phyloP scores from a whole-genome alignment of 2,888 invertebrate species.

The Petrophora chlorosata region DNA sequence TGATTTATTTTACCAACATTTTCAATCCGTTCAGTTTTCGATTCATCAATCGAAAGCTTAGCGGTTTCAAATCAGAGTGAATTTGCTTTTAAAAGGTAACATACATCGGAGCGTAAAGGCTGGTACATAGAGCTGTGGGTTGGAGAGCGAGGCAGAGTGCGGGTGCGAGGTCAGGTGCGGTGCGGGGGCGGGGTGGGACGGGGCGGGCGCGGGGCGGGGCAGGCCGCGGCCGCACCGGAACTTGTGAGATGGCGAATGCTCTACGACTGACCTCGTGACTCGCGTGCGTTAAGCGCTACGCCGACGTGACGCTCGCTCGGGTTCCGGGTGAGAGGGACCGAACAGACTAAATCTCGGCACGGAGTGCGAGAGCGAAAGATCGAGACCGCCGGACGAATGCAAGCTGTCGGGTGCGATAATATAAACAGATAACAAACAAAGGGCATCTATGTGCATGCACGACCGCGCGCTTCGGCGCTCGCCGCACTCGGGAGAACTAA shows the following conservation, averaged over 20 bases:
- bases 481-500: slow-evolving; percentile 82
- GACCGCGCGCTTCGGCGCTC: slow-evolving; percentile 79
- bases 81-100: slow-evolving; percentile 32
- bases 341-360: slow-evolving; percentile 63
- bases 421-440: slow-evolving; percentile 81
- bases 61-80: slow-evolving; percentile 33
- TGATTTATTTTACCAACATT: slow-evolving; percentile 20
- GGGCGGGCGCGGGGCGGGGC: slow-evolving; percentile 33
- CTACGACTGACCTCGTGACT: slow-evolving; percentile 80
- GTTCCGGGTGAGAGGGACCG: slow-evolving; percentile 64
- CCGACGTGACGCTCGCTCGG: slow-evolving; percentile 67
- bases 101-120: slow-evolving; percentile 39
- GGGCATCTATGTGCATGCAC: slow-evolving; percentile 82
- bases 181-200: slow-evolving; percentile 24
- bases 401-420: slow-evolving; percentile 82
- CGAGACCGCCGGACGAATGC: slow-evolving; percentile 78
- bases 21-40: slow-evolving; percentile 1
- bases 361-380: slow-evolving; percentile 67
- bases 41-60: slow-evolving; percentile 12
- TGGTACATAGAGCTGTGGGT: slow-evolving; percentile 35
- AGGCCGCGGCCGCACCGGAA: slow-evolving; percentile 73
- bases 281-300: slow-evolving; percentile 64
- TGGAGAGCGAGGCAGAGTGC: slow-evolving; percentile 41
- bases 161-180: slow-evolving; percentile 25
- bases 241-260: slow-evolving; percentile 84